Conservation (phyloP, 2,113 vertebrate genomes). For the Opisthocomus hoazin region DNA sequence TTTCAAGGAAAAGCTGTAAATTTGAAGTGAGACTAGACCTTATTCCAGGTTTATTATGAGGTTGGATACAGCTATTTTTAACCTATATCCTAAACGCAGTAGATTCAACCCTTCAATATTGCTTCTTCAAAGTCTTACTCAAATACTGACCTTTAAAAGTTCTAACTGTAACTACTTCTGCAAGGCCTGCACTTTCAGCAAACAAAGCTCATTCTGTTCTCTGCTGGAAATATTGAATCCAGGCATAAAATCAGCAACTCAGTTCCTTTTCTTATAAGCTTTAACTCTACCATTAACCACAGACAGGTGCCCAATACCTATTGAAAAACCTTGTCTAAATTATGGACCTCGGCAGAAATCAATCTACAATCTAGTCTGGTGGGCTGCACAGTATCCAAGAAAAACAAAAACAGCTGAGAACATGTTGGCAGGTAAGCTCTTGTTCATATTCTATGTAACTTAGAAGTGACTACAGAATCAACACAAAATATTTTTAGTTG, state of each 20-base stretch:
- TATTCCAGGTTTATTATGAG: neutral
- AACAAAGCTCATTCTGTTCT: neutral
- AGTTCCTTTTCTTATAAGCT: neutral
- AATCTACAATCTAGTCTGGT: neutral
- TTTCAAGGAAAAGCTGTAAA: neutral
- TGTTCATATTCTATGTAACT: neutral
- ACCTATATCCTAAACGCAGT: neutral
- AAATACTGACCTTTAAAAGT: constrained; percentile 24
- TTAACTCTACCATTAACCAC: constrained; percentile 24
- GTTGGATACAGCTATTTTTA: neutral
- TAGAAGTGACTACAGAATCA: neutral
- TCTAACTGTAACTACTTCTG: constrained; percentile 17
- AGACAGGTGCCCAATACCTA: neutral
- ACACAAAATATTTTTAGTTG: neutral
- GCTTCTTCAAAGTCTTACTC: constrained; percentile 1
- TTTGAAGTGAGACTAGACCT: neutral
- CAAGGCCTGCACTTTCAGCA: constrained; percentile 28
- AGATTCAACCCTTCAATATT: neutral
- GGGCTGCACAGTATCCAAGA: neutral
- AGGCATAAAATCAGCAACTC: neutral
- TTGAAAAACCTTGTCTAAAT: neutral
- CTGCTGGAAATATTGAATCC: neutral
- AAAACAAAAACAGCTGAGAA: neutral
- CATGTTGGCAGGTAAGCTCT: neutral
- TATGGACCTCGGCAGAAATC: constrained; percentile 19